Conservation (phyloP, 2,888 invertebrate genomes). For the Cheilosia vulpina region DNA sequence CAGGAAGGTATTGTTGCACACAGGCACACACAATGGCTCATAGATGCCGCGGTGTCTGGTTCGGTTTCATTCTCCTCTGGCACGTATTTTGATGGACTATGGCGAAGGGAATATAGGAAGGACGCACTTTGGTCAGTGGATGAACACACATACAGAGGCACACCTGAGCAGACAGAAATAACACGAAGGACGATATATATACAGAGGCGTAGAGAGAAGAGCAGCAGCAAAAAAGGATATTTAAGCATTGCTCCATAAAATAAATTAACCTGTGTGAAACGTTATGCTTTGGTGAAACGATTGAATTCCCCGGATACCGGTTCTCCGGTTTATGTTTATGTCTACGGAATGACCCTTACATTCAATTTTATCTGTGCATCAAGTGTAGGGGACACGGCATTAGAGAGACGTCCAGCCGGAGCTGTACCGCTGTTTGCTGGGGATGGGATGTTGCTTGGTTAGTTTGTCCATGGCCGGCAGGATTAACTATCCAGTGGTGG, state of each 20-base stretch:
- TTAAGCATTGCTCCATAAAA: constrained; percentile 71
- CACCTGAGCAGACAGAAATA: not conserved
- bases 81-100: constrained; percentile 2
- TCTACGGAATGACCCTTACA: constrained; percentile 70
- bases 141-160: constrained; percentile 20
- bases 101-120: not conserved
- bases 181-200: not conserved
- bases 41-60: constrained; percentile 41
- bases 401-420: constrained; percentile 15
- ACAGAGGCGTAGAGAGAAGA: not conserved
- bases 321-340: constrained; percentile 68
- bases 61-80: constrained; percentile 9
- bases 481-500: constrained; percentile 54
- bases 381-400: constrained; percentile 50
- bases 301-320: constrained; percentile 70
- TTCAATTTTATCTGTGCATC: constrained; percentile 71
- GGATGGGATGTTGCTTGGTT: constrained; percentile 27
- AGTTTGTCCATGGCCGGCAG: constrained; percentile 60
- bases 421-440: not conserved
- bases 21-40: constrained; percentile 41
- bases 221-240: constrained; percentile 67
- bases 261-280: constrained; percentile 74
- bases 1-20: constrained; percentile 67
- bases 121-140: constrained; percentile 41
- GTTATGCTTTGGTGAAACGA: constrained; percentile 74